Percentiles rank a stretch among this genome's conserved stretches.
These are phyloP conservation scores for Conus canariensis DNA, from an alignment of 2,888 invertebrate genomes.

Conservation along the genomic window DNA sequence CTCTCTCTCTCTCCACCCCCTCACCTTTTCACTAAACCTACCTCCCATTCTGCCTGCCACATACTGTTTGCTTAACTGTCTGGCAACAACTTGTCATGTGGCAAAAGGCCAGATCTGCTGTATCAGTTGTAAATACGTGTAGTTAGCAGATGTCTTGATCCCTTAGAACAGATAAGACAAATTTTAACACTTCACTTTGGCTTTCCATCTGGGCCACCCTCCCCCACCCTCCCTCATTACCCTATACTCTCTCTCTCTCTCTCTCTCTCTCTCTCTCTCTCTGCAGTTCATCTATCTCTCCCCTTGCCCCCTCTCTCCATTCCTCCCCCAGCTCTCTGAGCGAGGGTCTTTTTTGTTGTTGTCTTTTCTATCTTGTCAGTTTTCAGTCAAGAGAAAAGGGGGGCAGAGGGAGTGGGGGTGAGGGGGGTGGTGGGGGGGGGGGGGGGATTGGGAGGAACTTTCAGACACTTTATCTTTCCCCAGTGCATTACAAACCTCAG, in stretches of 20 bases:
- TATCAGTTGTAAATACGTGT: not conserved
- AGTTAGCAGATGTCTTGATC: not conserved
- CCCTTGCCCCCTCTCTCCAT: not conserved
- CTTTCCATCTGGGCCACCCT: not conserved
- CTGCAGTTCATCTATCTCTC: not conserved
- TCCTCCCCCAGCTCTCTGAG: not conserved
- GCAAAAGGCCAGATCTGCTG: not conserved
- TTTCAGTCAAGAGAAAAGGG: too few species aligned
- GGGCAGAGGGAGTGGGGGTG: too few species aligned
- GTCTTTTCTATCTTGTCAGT: too few species aligned
- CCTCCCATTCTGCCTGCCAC: not conserved
- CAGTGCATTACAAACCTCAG: too few species aligned
- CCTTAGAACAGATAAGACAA: not conserved
- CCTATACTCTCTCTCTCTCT: too few species aligned
- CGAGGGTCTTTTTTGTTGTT: too few species aligned
- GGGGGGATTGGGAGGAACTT: too few species aligned
- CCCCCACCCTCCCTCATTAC: not conserved
- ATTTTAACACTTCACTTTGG: not conserved
- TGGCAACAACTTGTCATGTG: too few species aligned
- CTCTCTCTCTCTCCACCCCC: conserved; percentile 32
- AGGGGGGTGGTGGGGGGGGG: too few species aligned
- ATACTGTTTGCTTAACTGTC: not conserved
- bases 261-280: not conserved
- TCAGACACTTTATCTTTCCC: too few species aligned
- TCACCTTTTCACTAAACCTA: conserved; percentile 10